Base-by-base conservation (phyloP, 2,888 invertebrate species). In the Lasioglossum zephyrum region DNA sequence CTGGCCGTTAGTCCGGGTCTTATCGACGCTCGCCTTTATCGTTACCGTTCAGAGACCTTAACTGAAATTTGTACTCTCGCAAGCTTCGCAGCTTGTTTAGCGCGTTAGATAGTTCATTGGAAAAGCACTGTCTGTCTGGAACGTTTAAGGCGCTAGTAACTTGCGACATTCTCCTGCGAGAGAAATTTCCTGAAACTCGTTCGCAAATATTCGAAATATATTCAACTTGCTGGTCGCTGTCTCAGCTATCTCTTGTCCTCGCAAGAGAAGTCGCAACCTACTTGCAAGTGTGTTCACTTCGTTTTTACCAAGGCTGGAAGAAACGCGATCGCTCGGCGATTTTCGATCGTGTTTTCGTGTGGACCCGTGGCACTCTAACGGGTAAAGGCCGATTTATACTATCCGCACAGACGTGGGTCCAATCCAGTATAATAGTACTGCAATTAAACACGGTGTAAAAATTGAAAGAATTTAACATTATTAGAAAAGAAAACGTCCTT, bases 301-400 rank as follows among this genome's bases (percentile, higher is more conserved):
- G 4, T 11, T 57, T n/a, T 57, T 57, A 11, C 11, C n/a, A n/a
- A 11, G n/a, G 0, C 1, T 57, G 57, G n/a, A 57, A 57, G 57
- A 57, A 57, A 11, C 57, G 57, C 57, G n/a, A n/a, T 57, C n/a
- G 57, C 57, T 57, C 57, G 57, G n/a, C n/a, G 57, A 57, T n/a
- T 9, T n/a, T 57, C 57, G 57, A n/a, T 57, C 57, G 57, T 57
- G n/a, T n/a, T 57, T 4, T 57, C n/a, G 57, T 11, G 11, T 11
- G n/a, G n/a, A n/a, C 57, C 57, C 57, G 57, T 57, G 57, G 57
- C 57, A 57, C 57, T 57, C n/a, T n/a, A 57, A 57, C 57, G 57
- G 57, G 4, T 57, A 4, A 57, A 57, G 4, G 57, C 57, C 11
- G 57, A 57, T n/a, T 11, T 57, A 57, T 11, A 11, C 4, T n/a